These are phyloP conservation scores for Ramazzottius varieornatus DNA, from an alignment of 2,888 invertebrate genomes.

Conservation along the genomic window DNA sequence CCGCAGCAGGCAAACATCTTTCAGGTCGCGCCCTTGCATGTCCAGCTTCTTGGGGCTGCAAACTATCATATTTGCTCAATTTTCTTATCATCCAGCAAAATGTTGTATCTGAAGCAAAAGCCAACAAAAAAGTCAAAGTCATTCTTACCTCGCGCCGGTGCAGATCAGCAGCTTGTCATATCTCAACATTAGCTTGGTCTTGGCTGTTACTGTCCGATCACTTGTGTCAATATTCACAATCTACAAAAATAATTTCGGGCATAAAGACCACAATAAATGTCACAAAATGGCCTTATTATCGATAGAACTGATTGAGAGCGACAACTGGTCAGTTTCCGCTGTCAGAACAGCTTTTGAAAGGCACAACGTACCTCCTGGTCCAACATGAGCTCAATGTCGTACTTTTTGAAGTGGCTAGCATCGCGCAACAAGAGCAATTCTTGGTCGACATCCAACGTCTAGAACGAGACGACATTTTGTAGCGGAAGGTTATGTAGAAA, in stretches of 20 bases:
- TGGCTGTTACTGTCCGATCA: background rate
- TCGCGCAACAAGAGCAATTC: background rate
- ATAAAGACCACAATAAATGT: too few species aligned
- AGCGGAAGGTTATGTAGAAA: too few species aligned
- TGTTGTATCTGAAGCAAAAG: background rate
- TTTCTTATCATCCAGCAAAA: background rate
- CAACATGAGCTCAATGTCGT: background rate
- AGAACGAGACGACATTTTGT: background rate
- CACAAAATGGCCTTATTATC: too few species aligned
- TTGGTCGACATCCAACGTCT: background rate
- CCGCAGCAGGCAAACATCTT: background rate
- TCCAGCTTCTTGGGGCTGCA: background rate
- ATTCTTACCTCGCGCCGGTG: background rate
- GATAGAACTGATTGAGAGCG: too few species aligned
- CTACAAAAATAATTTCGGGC: background rate
- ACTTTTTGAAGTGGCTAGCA: background rate
- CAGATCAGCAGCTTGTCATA: conserved; percentile 4
- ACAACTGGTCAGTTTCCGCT: too few species aligned
- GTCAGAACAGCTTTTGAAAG: too few species aligned
- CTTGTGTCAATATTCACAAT: background rate
- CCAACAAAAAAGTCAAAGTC: background rate
- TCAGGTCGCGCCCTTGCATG: background rate
- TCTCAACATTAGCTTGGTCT: conserved; percentile 1
- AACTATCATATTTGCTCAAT: background rate
- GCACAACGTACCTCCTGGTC: background rate